phyloP scores from a whole-genome alignment of 2,888 invertebrate genomes.

The Alviniconcha strummeri region DNA sequence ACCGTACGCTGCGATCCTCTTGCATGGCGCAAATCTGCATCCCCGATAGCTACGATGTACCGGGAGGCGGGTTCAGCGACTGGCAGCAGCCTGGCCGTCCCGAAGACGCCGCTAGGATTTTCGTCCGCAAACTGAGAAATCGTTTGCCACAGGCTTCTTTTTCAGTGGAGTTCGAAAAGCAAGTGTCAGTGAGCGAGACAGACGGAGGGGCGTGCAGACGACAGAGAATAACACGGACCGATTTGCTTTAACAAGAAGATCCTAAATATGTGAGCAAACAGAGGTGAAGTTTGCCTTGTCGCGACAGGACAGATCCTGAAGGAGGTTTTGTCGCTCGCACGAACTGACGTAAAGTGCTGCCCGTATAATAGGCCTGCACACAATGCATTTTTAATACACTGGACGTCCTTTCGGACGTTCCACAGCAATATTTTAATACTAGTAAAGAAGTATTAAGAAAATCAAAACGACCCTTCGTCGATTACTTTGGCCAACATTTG shows the following conservation, averaged over 20 bases:
- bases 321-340: background rate
- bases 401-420: too few relatives aligned
- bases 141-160: background rate
- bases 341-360: background rate
- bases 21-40: too few relatives aligned
- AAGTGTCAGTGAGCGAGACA: slow-evolving; percentile 18
- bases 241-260: too few relatives aligned
- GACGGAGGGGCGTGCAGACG: slow-evolving; percentile 6
- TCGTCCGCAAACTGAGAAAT: background rate
- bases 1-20: too few relatives aligned
- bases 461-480: too few relatives aligned
- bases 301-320: background rate
- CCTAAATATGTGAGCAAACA: background rate
- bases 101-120: background rate
- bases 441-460: too few relatives aligned
- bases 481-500: too few relatives aligned
- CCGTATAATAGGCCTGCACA: too few relatives aligned
- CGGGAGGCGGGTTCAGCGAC: background rate
- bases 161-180: background rate
- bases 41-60: too few relatives aligned
- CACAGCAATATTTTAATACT: too few relatives aligned
- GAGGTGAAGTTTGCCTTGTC: background rate
- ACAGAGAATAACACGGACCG: background rate
- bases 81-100: background rate
- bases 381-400: too few relatives aligned